A percentile compares a stretch with the other conserved stretches of the same genome.
phyloP scores from a whole-genome alignment of 2,888 invertebrate genomes.

The Augochlorella aurata region DNA sequence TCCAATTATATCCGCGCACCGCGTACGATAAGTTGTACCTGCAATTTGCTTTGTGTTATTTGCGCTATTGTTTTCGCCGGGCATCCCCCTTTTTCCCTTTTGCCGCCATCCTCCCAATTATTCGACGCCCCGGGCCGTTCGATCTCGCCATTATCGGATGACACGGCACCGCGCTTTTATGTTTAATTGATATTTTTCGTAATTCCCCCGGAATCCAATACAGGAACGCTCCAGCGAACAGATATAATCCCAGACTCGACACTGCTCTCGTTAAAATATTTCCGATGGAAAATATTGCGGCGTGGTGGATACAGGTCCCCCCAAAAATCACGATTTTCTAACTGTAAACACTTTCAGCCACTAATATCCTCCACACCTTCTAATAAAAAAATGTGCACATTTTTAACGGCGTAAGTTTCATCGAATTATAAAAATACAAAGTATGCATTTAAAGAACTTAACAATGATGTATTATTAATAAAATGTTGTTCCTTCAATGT shows the following conservation, averaged over 20 bases:
- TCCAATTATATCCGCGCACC: constrained; percentile 59
- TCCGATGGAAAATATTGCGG: constrained; percentile 66
- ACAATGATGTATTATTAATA: too few species aligned
- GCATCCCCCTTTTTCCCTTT: constrained; percentile 35
- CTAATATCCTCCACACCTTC: not conserved
- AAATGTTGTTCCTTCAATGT: too few species aligned
- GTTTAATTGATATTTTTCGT: constrained; percentile 82
- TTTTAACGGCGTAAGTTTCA: not conserved
- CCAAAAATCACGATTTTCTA: constrained; percentile 36
- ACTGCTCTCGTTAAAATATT: constrained; percentile 78
- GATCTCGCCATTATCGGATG: constrained; percentile 81
- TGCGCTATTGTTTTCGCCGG: constrained; percentile 67
- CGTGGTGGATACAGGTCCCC: constrained; percentile 37
- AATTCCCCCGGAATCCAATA: constrained; percentile 78
- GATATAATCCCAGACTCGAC: constrained; percentile 78
- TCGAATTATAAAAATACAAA: not conserved
- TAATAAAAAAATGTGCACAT: not conserved
- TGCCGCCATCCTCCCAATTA: constrained; percentile 73
- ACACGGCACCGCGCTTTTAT: constrained; percentile 80
- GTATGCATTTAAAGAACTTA: too few species aligned
- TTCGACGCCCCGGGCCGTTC: constrained; percentile 74
- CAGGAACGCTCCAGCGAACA: constrained; percentile 69
- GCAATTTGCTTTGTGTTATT: constrained; percentile 72
- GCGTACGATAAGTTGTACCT: constrained; percentile 64
- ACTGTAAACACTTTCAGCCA: not conserved